These are phyloP conservation scores for Rachycentron canadum DNA, from an alignment of 2,797 vertebrate genomes.

Conservation along the genomic window DNA sequence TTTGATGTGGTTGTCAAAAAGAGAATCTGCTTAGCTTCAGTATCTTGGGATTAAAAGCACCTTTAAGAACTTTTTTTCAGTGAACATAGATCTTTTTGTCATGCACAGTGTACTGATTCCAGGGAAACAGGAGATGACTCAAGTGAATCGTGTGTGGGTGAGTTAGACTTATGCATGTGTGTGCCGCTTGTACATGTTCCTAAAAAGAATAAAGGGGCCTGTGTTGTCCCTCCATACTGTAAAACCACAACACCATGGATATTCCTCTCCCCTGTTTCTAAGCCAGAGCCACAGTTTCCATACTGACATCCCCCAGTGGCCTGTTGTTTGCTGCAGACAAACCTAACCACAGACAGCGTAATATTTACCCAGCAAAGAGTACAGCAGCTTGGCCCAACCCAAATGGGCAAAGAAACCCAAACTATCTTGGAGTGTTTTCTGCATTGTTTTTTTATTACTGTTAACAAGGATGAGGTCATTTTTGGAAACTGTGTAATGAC, in stretches of 20 bases:
- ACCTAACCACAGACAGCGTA: conserved; percentile 61
- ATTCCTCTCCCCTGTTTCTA: conserved; percentile 39
- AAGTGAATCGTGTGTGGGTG: conserved; percentile 26
- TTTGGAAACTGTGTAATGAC: conserved; percentile 47
- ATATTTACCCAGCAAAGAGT: conserved; percentile 64
- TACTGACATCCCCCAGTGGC: conserved; percentile 57
- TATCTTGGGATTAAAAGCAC: conserved; percentile 47
- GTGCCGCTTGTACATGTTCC: background rate
- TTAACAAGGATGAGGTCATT: conserved; percentile 68
- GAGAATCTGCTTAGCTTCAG: conserved; percentile 63
- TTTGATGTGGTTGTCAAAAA: conserved; percentile 76
- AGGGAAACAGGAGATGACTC: conserved; percentile 45
- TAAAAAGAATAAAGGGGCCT: conserved; percentile 15
- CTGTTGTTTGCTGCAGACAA: conserved; percentile 76
- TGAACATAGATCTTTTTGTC: conserved; percentile 26
- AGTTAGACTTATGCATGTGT: conserved; percentile 11
- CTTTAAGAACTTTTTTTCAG: conserved; percentile 27
- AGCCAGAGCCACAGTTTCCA: conserved; percentile 66
- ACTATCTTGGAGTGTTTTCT: conserved; percentile 31
- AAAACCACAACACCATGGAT: conserved; percentile 54
- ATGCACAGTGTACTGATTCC: conserved; percentile 23
- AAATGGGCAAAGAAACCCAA: background rate
- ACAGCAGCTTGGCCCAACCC: conserved; percentile 43
- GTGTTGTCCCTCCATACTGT: conserved; percentile 30
- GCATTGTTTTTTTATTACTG: conserved; percentile 57